Evolutionary conservation across 2,113 vertebrate genomes (phyloP), one percentile per base, ranked within the genome.

Genomic region (Melanostigma gelatinosum): DNA sequence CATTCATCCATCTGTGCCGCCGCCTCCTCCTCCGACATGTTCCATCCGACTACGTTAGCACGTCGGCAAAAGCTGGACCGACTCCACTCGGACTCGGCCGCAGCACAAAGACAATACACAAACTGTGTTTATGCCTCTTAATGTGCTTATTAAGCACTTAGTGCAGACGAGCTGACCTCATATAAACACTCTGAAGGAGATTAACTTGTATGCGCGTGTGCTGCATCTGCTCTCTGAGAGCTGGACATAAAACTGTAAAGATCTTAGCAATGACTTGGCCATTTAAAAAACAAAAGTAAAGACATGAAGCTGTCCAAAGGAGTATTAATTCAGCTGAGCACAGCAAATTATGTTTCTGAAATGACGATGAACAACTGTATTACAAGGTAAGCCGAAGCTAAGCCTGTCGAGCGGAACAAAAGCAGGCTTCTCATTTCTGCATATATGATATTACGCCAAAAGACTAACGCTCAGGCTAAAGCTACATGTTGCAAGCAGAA

Each of bases 151-250:
- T 72, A 77, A 62, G 20, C 75, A 32, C 73, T 74, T 65, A 24
- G 22, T 57, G 64, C 82, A 83, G 71, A 74, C 62, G 65, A 74
- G 40, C 50, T 87, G 83, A 85, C 20, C 76, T 88, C 84, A 85
- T 73, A 42, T 82, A 89, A 90, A 90, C 88, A 90, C 50, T 27
- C 72, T 60, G 70, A 67, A 69, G 76, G 1, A 29, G 79, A 88
- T 83, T 79, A 46, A 78, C 52, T 61, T 58, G 27, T 69, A 82
- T 44, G 34, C 42, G 34, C 42, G 40, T 85, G 62, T 52, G 18
- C 64, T 20, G 55, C 32, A 71, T 64, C 46, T 75, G 83, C 58
- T 67, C 40, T 65, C 68, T 8, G 16, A 72, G 67, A 50, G 55
- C 57, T 16, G 8, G 36, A 42, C 24, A 69, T 54, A 64, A 78